phyloP scores from a whole-genome alignment of 2,113 vertebrate genomes.

The Phrynosoma blainvillii region DNA sequence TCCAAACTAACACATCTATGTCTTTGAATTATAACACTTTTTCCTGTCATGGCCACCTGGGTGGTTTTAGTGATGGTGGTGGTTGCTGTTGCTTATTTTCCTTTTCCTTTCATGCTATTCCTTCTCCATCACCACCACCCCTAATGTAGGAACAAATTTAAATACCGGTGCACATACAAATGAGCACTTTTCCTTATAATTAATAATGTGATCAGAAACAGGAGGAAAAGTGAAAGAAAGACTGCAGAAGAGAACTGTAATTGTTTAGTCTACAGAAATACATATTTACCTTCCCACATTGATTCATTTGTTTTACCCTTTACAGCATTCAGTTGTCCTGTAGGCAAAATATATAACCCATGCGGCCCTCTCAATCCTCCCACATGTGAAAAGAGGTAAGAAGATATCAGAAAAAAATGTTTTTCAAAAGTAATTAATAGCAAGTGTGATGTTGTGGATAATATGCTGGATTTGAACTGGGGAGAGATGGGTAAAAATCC shows the following conservation, averaged over 20 bases:
- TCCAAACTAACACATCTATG: no score
- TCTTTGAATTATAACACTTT: neutral
- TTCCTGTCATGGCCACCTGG: neutral
- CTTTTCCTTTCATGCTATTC: neutral
- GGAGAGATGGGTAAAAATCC: neutral
- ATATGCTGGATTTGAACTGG: neutral
- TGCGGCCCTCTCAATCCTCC: constrained; percentile 77
- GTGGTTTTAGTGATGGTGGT: no score
- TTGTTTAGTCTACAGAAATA: neutral
- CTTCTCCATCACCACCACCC: no score
- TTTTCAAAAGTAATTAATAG: neutral
- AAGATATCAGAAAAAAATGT: constrained; percentile 10
- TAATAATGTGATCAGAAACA: neutral
- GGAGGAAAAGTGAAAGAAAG: neutral
- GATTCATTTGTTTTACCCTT: neutral
- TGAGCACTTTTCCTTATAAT: neutral
- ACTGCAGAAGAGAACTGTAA: neutral
- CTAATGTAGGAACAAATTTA: neutral
- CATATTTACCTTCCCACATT: constrained; percentile 10
- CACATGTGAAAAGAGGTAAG: constrained; percentile 83
- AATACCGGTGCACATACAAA: neutral
- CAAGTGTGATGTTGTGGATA: neutral
- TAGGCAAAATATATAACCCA: constrained; percentile 75
- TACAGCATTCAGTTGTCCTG: constrained; percentile 81
- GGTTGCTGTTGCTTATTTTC: neutral